Base-by-base conservation (phyloP, 2,888 invertebrate species). In the Polia nebulosa region DNA sequence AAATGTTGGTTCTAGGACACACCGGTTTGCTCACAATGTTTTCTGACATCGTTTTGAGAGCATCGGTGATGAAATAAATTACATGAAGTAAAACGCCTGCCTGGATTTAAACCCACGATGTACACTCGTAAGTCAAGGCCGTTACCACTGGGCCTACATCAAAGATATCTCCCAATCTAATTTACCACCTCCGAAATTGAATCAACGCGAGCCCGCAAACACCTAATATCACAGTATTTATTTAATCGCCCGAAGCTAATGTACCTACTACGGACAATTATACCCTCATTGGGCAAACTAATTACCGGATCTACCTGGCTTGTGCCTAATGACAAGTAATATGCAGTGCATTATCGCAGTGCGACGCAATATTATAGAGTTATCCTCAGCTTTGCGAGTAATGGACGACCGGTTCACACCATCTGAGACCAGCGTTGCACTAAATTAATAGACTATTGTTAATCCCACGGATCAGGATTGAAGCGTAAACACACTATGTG, bases 351-450 rank as follows among this genome's bases (percentile, higher is more conserved):
- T 94, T 94, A 93, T 87, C 87, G 84, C 87, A 86, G 86, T 88
- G 84, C 79, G 88, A 88, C 87, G 92, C 90, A 91, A 92, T 92
- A 91, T 90, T 91, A 89, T 87, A 84, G 91, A 90, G 90, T 91
- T 93, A 94, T 92, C 93, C 93, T 87, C 82, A 91, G 95, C 94
- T 95, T 94, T 94, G 92, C 85, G 68, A 74, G 84, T 94, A 94
- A 94, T 93, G 89, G 87, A 94, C 90, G 91, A 87, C 87, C 89
- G 88, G 86, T 87, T 83, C 82, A 80, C 85, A 87, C 92, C 95
- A 95, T 93, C 94, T 95, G 95, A 93, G 95, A 87, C 93, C 92
- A 74, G 85, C 70, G 82, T 80, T 84, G 86, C 83, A 84, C 88
- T 87, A 87, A 89, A 92, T 92, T 93, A 91, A 90, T 91, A 88